Evolutionary conservation across 2,888 invertebrate species (phyloP).

Genomic region (Corythucha ciliata): DNA sequence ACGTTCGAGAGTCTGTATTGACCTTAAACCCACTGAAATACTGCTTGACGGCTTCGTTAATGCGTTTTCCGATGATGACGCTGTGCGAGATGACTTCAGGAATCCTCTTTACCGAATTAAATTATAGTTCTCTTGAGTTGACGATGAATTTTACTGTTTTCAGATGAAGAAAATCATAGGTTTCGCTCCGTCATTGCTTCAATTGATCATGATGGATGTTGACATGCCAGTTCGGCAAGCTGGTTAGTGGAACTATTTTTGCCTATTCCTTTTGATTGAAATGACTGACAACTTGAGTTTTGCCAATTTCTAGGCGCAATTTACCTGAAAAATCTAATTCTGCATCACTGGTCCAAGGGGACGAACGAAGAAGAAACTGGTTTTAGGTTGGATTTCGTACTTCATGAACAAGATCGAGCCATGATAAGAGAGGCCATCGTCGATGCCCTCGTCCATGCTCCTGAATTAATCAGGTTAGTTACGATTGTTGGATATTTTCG

Average conservation of each 20-base stretch:
- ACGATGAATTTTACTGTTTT: slow-evolving; percentile 36
- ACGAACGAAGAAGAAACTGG: slow-evolving; percentile 63
- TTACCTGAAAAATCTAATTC: slow-evolving; percentile 89
- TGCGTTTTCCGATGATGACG: too few species aligned
- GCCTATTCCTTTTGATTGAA: neutral
- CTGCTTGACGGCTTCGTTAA: too few species aligned
- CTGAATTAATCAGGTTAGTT: slow-evolving; percentile 67
- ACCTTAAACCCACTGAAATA: too few species aligned
- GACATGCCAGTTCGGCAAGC: slow-evolving; percentile 91
- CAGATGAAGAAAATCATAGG: slow-evolving; percentile 92
- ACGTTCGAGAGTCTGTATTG: too few species aligned
- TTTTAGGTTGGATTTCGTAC: slow-evolving; percentile 72
- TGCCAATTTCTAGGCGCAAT: slow-evolving; percentile 56
- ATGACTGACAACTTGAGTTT: slow-evolving; percentile 1
- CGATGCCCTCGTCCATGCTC: slow-evolving; percentile 90
- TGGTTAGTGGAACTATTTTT: slow-evolving; percentile 44
- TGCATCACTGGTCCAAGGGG: slow-evolving; percentile 78
- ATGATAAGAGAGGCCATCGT: slow-evolving; percentile 87
- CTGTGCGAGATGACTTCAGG: too few species aligned
- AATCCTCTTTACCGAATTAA: too few species aligned
- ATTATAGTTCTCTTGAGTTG: too few species aligned
- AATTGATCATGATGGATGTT: slow-evolving; percentile 87
- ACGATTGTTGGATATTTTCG: too few species aligned
- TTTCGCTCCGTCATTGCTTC: slow-evolving; percentile 85
- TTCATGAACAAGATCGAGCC: slow-evolving; percentile 93